Conservation (phyloP, 2,113 vertebrate genomes). For the Laterallus jamaicensis region DNA sequence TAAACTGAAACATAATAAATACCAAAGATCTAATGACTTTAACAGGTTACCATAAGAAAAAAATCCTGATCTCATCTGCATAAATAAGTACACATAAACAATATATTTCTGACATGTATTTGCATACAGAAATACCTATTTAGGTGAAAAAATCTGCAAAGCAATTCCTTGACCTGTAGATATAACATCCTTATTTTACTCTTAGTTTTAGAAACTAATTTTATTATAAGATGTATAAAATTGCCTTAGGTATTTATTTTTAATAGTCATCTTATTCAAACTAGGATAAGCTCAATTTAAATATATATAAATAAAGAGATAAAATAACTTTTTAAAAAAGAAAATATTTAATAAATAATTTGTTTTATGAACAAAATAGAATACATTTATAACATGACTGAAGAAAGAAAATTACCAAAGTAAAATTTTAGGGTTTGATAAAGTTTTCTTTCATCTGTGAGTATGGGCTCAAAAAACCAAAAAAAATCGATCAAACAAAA, state of each 20-base stretch:
- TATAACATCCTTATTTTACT: neutral
- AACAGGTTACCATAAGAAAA: neutral
- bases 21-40: neutral
- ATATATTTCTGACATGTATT: neutral
- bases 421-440: neutral
- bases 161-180: neutral
- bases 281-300: neutral
- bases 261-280: neutral
- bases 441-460: neutral
- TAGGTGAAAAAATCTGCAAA: neutral
- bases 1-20: neutral
- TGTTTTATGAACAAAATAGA: neutral
- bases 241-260: neutral
- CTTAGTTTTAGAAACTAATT: neutral
- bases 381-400: neutral
- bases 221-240: neutral
- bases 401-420: neutral
- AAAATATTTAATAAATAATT: neutral
- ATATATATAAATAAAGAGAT: neutral
- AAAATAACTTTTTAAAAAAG: neutral
- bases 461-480: neutral
- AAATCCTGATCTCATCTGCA: neutral
- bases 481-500: no score
- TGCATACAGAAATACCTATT: neutral
- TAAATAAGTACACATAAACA: neutral